Conservation (phyloP, 2,113 vertebrate genomes). For the Xiphophorus maculatus region DNA sequence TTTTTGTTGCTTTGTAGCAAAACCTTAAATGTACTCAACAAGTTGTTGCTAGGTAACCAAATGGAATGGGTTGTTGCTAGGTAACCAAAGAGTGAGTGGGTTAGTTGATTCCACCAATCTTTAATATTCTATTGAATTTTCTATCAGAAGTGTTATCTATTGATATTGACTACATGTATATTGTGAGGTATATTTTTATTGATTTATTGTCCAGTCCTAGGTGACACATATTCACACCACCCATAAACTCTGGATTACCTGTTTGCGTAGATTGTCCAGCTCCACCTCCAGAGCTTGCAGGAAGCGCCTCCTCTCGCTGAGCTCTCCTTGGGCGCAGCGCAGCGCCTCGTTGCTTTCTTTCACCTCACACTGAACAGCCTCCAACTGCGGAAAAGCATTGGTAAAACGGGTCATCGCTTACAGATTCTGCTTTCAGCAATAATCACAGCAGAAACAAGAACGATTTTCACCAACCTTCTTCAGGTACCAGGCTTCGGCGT, state of each 20-base stretch:
- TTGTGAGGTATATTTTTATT: no score
- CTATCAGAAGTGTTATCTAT: no score
- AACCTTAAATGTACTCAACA: no score
- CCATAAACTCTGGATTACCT: slow-evolving; percentile 63
- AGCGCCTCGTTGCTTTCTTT: slow-evolving; percentile 79
- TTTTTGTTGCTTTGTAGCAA: no score
- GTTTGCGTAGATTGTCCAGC: slow-evolving; percentile 78
- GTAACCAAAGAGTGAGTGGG: no score
- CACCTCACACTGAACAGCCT: slow-evolving; percentile 78
- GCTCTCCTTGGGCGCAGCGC: slow-evolving; percentile 76
- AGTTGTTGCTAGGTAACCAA: no score
- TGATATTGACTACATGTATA: no score
- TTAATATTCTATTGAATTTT: no score
- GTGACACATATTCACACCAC: not conserved
- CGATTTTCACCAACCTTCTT: slow-evolving; percentile 73
- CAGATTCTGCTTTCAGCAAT: not conserved
- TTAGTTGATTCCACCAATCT: no score
- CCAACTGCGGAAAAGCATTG: slow-evolving; percentile 66
- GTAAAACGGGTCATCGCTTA: not conserved
- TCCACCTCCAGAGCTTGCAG: slow-evolving; percentile 82
- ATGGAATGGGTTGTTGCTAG: no score
- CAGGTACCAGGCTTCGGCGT: slow-evolving; percentile 81
- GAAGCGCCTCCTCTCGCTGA: slow-evolving; percentile 78
- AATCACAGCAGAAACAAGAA: not conserved
- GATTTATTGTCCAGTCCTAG: no score